A percentile compares a stretch with the other conserved stretches of the same genome.
These are phyloP conservation scores for Pogonomyrmex barbatus DNA, from an alignment of 1,140 invertebrate genomes.

Conservation along the genomic window DNA sequence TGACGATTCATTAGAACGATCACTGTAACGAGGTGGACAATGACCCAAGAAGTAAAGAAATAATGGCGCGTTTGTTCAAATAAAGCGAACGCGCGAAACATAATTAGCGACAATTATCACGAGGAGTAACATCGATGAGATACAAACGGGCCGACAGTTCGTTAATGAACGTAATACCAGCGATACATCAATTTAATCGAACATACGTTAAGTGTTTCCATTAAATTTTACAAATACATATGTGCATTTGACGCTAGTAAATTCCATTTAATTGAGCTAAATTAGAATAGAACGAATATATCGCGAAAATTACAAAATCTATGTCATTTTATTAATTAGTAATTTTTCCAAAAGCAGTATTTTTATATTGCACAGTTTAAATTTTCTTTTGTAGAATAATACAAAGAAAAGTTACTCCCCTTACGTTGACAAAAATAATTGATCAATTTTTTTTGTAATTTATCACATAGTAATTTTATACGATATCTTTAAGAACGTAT, in stretches of 20 bases:
- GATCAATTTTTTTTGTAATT: not conserved
- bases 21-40: constrained; percentile 37
- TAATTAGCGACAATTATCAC: constrained; percentile 73
- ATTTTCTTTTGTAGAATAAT: not conserved
- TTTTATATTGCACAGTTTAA: not conserved
- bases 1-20: constrained; percentile 47
- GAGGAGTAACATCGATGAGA: constrained; percentile 42
- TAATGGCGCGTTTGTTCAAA: constrained; percentile 33
- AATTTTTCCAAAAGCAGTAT: not conserved
- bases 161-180: constrained; percentile 54
- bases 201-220: constrained; percentile 56
- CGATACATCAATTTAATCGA: constrained; percentile 58
- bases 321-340: constrained; percentile 15
- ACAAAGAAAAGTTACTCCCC: not conserved
- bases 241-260: constrained; percentile 12
- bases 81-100: constrained; percentile 64
- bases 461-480: not conserved
- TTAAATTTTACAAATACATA: constrained; percentile 48
- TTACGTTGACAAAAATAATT: not conserved
- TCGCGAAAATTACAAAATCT: not conserved
- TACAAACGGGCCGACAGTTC: constrained; percentile 45
- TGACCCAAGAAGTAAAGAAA: constrained; percentile 27
- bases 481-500: not conserved
- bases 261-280: constrained; percentile 41
- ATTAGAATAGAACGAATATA: constrained; percentile 23